phyloP scores from a whole-genome alignment of 2,888 invertebrate genomes.

The Hirtodrosophila trivittata region DNA sequence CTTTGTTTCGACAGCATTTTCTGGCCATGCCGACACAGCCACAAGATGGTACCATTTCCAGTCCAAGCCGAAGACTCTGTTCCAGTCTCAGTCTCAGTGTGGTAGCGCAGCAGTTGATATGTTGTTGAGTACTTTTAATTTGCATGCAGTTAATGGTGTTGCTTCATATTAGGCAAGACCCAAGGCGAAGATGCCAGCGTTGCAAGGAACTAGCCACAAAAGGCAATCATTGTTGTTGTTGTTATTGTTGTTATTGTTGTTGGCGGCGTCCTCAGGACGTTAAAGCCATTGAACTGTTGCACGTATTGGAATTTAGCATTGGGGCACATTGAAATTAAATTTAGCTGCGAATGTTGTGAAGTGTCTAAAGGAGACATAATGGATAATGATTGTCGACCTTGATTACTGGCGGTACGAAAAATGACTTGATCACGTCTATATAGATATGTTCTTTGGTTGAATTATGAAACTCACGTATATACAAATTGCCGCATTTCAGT shows the following conservation, averaged over 20 bases:
- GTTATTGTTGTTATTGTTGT: slow-evolving; percentile 15
- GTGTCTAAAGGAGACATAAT: slow-evolving; percentile 49
- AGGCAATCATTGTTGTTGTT: slow-evolving; percentile 50
- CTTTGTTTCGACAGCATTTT: slow-evolving; percentile 76
- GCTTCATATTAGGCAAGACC: slow-evolving; percentile 73
- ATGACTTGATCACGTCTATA: no score
- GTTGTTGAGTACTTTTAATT: slow-evolving; percentile 79
- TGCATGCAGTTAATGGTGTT: slow-evolving; percentile 80
- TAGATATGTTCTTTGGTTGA: no score
- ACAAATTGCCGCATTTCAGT: slow-evolving; percentile 60
- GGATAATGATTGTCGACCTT: slow-evolving; percentile 43
- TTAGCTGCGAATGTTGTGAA: slow-evolving; percentile 30
- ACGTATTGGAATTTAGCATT: slow-evolving; percentile 17
- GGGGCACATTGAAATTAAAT: slow-evolving; percentile 63
- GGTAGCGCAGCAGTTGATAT: slow-evolving; percentile 75
- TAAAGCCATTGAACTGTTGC: slow-evolving; percentile 52
- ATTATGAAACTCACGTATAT: slow-evolving; percentile 45
- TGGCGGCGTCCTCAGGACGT: slow-evolving; percentile 23
- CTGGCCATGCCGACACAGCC: slow-evolving; percentile 43
- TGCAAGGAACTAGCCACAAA: slow-evolving; percentile 13
- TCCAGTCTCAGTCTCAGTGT: slow-evolving; percentile 38
- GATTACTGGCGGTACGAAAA: slow-evolving; percentile 32
- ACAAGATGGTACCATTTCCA: slow-evolving; percentile 3
- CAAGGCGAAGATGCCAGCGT: slow-evolving; percentile 5
- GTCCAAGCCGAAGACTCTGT: no score